phyloP scores from a whole-genome alignment of 2,797 vertebrate species.

The Typhlichthys subterraneus region DNA sequence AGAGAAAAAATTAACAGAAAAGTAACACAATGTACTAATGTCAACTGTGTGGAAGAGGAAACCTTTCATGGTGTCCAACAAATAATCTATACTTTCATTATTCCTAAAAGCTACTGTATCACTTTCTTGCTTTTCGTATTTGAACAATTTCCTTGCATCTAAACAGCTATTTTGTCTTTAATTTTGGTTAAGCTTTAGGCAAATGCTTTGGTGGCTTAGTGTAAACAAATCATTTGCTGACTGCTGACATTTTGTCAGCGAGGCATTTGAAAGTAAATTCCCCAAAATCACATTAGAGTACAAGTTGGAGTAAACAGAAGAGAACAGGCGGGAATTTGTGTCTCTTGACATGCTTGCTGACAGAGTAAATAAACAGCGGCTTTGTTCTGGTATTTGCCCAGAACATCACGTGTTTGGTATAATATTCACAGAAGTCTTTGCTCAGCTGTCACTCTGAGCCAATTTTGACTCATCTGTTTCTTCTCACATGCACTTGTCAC shows the following conservation, averaged over 20 bases:
- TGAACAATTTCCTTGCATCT: neutral
- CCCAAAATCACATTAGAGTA: conserved; percentile 29
- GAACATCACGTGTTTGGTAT: neutral
- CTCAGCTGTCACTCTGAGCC: no score
- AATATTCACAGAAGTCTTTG: neutral
- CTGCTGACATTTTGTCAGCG: conserved; percentile 50
- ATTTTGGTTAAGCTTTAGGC: conserved; percentile 8
- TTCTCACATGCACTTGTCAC: no score
- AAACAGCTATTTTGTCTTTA: conserved; percentile 34
- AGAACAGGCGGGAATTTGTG: conserved; percentile 16
- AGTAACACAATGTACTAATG: conserved; percentile 1
- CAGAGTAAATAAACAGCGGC: conserved; percentile 23
- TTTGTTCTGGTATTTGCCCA: neutral
- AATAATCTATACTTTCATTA: neutral
- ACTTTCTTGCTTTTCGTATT: no score
- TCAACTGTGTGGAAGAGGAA: conserved; percentile 21
- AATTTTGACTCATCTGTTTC: no score
- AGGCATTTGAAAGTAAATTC: conserved; percentile 46
- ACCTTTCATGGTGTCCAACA: conserved; percentile 16
- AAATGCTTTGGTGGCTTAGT: conserved; percentile 32
- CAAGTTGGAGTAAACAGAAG: conserved; percentile 27
- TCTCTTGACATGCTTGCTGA: conserved; percentile 21
- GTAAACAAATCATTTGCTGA: conserved; percentile 36
- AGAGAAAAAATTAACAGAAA: no score
- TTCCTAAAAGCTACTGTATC: no score